Evolutionary conservation across 2,113 vertebrate genomes (phyloP).

Genomic region (Rhagologus leucostigma): DNA sequence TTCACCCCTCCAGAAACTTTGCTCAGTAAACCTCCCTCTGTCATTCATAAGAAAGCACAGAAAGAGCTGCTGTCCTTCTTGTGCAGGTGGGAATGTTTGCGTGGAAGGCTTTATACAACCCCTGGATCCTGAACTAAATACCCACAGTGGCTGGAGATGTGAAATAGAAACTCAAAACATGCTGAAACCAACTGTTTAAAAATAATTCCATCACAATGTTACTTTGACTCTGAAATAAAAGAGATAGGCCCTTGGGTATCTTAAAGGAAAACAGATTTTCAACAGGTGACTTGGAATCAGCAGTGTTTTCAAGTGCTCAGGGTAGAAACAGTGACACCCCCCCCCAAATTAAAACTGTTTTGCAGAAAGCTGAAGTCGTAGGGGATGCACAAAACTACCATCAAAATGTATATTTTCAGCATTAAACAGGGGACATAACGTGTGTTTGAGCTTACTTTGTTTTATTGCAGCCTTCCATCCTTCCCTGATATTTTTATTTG

Average conservation of each 20-base stretch:
- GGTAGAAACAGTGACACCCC: accelerated
- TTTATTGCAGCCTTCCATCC: background rate
- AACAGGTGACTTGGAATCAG: background rate
- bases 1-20: background rate
- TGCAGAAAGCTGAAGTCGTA: background rate
- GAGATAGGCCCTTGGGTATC: background rate
- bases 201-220: background rate
- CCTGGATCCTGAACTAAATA: background rate
- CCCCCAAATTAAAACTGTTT: background rate
- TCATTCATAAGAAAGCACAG: background rate
- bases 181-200: background rate
- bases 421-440: background rate
- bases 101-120: background rate
- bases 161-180: background rate
- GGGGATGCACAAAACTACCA: background rate
- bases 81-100: background rate
- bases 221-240: background rate
- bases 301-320: background rate
- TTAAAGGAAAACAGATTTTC: background rate
- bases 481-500: background rate
- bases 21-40: background rate
- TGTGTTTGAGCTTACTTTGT: background rate
- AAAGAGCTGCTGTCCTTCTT: background rate
- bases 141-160: background rate
- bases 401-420: background rate